phyloP scores from a whole-genome alignment of 2,888 invertebrate genomes.

The Drosophila macrothrix region DNA sequence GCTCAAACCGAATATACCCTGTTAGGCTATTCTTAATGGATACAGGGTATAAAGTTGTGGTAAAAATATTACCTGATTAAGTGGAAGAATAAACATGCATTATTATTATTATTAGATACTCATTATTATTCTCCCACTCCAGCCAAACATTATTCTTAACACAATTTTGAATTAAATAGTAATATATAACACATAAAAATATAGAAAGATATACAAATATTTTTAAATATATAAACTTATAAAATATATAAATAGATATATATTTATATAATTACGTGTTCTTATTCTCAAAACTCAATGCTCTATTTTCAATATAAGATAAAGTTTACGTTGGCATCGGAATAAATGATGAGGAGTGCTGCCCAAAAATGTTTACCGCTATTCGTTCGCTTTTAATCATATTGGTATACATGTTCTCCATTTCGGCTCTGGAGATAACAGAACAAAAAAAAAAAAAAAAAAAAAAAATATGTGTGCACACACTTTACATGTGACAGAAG shows the following conservation, averaged over 20 bases:
- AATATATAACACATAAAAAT: not conserved
- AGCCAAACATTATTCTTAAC: not conserved
- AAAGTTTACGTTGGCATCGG: not conserved
- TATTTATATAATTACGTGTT: constrained; percentile 10
- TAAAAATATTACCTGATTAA: not conserved
- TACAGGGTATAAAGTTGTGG: not conserved
- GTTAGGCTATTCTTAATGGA: not conserved
- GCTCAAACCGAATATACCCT: not conserved
- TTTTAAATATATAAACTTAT: not conserved
- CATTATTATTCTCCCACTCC: constrained; percentile 15
- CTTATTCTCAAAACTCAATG: not conserved
- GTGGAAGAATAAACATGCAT: not conserved
- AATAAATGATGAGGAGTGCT: constrained; percentile 4
- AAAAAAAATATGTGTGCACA: constrained; percentile 36
- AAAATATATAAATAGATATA: not conserved
- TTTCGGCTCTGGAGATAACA: constrained; percentile 1
- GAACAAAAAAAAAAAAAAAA: constrained; percentile 23
- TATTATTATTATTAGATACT: constrained; percentile 1
- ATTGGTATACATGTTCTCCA: not conserved
- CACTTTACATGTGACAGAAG: constrained; percentile 18
- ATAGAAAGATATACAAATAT: not conserved
- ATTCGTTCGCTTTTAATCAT: constrained; percentile 16
- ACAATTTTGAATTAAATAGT: not conserved
- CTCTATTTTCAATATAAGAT: constrained; percentile 6
- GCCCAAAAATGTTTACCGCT: constrained; percentile 3